phyloP scores from a whole-genome alignment of 2,113 vertebrate species.

The Gymnocephalus cernua region DNA sequence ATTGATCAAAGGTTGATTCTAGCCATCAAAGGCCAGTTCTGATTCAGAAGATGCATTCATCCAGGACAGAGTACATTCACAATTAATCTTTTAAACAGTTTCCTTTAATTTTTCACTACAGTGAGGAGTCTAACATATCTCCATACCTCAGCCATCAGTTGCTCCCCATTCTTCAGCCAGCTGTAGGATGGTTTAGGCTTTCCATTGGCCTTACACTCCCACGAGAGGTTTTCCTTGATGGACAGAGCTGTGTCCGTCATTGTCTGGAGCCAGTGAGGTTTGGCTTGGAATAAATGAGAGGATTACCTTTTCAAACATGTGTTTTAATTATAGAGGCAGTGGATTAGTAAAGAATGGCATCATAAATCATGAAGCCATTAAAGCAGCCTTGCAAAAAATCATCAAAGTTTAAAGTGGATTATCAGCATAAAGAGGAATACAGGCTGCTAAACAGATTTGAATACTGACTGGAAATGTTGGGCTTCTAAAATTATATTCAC shows the following conservation, averaged over 20 bases:
- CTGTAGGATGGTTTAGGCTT: constrained; percentile 95
- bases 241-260: constrained; percentile 87
- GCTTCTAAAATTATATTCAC: constrained; percentile 1
- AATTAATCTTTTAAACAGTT: background rate
- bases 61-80: background rate
- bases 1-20: background rate
- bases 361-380: constrained; percentile 26
- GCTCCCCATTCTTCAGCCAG: constrained; percentile 93
- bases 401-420: constrained; percentile 45
- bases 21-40: background rate
- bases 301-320: constrained; percentile 63
- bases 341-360: constrained; percentile 39
- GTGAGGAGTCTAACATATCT: background rate
- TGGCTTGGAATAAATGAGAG: constrained; percentile 84
- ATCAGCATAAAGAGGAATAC: constrained; percentile 17
- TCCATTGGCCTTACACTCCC: constrained; percentile 94
- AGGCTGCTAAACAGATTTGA: constrained; percentile 19
- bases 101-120: background rate
- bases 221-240: constrained; percentile 90
- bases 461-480: constrained; percentile 15
- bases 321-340: constrained; percentile 49
- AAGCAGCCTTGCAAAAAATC: constrained; percentile 39
- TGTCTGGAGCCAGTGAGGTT: constrained; percentile 93
- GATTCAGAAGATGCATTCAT: background rate
- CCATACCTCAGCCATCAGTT: constrained; percentile 86